Conservation (phyloP, 2,888 invertebrate genomes). For the Homarus gammarus region DNA sequence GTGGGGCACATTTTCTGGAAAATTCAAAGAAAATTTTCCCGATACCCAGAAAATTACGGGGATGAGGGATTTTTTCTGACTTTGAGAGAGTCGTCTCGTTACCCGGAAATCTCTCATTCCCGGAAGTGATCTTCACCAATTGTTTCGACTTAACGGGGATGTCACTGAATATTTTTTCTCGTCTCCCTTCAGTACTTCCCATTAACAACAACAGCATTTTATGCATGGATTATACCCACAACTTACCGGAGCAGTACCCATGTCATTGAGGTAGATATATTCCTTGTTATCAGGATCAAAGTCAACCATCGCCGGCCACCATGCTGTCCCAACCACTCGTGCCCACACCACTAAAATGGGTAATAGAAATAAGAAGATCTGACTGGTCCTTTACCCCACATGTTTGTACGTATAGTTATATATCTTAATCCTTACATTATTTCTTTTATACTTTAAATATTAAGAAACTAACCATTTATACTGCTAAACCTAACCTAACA, state of each 20-base stretch:
- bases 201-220: not conserved
- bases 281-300: constrained; percentile 50
- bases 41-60: too few species aligned
- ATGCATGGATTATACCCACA: not conserved
- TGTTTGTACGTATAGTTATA: too few species aligned
- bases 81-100: not conserved
- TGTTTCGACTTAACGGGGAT: not conserved
- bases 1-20: too few species aligned
- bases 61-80: not conserved
- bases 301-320: constrained; percentile 65
- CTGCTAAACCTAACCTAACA: too few species aligned
- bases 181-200: not conserved
- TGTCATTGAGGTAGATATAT: constrained; percentile 30
- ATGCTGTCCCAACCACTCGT: constrained; percentile 1
- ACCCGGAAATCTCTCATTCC: not conserved
- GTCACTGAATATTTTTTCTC: not conserved
- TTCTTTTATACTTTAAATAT: too few species aligned
- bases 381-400: too few species aligned
- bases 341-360: constrained; percentile 53
- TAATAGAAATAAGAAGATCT: too few species aligned
- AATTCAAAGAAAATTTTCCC: too few species aligned
- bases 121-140: too few species aligned
- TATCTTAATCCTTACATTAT: too few species aligned
- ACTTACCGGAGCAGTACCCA: constrained; percentile 30
- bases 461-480: too few species aligned